Base-by-base conservation (phyloP, 2,113 vertebrate genomes). In the Oreochromis niloticus region DNA sequence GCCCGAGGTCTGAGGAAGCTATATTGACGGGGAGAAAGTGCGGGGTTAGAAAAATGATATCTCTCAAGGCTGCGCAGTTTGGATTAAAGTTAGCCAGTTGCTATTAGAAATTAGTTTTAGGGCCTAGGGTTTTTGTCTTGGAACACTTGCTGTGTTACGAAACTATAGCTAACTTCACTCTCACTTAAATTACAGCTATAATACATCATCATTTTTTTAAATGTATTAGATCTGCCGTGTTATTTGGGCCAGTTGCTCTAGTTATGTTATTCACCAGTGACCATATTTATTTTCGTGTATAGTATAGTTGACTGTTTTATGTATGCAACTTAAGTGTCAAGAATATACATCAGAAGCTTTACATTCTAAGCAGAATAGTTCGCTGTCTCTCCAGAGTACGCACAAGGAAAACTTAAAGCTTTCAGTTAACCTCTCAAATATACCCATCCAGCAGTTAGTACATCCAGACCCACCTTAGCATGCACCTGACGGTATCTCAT, bases 61-160 rank as follows among this genome's bases (percentile, higher is more conserved):
- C 39, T 6, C 7, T 17, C 2, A 8, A 12, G 22, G 73, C 71
- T 5, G 48, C 27, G 50, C 27, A 71, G 85, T 59, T 66, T n/a
- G 43, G 52, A 46, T 17, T 22, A 30, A 86, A 91, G 86, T 91
- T 94, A 84, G 84, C 85, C 6, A 7, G 57, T 3, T 80, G 48
- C 82, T 75, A 9, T 50, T 24, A 16, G 54, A 32, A 52, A 43
- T 56, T 41, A 84, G 66, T 84, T 56, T 32, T 16, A 52, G 27
- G 12, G 8, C 32, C 80, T 19, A 22, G 24, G 17, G 22, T 34
- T 61, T 12, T 80, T 19, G 46, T 41, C 7, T 22, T 19, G 8
- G 8, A 48, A 14, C 14, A 12, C 9, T 24, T 57, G 3, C 54
- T 80, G 81, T 63, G 30, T 71, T 81, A 50, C 12, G 5, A 85